A percentile compares a stretch with the other conserved stretches of the same genome.
Conservation (phyloP, 2,797 vertebrate species). For the Helarctos malayanus region DNA sequence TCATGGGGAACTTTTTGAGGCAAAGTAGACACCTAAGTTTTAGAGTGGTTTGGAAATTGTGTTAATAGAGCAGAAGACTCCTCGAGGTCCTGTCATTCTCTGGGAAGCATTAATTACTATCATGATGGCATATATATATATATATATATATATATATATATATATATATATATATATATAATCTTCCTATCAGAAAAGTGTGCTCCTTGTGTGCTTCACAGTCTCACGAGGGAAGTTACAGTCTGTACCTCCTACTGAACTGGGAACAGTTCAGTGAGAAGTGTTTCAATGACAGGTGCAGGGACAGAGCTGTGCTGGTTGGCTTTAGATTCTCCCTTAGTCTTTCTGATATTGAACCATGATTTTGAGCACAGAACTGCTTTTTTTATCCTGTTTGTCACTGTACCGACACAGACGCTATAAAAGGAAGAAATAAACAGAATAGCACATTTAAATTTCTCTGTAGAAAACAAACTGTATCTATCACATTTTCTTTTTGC, state of each 20-base stretch:
- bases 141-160: too few relatives aligned
- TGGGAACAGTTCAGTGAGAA: constrained; percentile 37
- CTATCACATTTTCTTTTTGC: not conserved
- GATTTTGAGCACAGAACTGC: not conserved
- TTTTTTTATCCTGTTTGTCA: not conserved
- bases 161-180: not conserved
- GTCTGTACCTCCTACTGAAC: constrained; percentile 7
- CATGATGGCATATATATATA: not conserved
- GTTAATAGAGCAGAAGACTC: not conserved
- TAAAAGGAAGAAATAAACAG: not conserved
- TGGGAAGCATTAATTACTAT: constrained; percentile 66
- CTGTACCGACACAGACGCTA: not conserved
- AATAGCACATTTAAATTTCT: not conserved
- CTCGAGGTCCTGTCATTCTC: not conserved
- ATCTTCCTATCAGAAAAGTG: constrained; percentile 66
- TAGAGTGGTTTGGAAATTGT: constrained; percentile 31
- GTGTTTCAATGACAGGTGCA: not conserved
- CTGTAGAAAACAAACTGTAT: not conserved
- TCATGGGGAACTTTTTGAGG: constrained; percentile 45
- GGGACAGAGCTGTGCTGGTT: not conserved
- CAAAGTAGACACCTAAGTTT: constrained; percentile 23
- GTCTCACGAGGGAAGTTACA: not conserved
- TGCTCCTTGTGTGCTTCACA: constrained; percentile 31
- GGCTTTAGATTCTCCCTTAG: not conserved
- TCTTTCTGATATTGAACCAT: not conserved